These are phyloP conservation scores for Scophthalmus maximus DNA, from an alignment of 2,113 vertebrate species.

Conservation along the genomic window DNA sequence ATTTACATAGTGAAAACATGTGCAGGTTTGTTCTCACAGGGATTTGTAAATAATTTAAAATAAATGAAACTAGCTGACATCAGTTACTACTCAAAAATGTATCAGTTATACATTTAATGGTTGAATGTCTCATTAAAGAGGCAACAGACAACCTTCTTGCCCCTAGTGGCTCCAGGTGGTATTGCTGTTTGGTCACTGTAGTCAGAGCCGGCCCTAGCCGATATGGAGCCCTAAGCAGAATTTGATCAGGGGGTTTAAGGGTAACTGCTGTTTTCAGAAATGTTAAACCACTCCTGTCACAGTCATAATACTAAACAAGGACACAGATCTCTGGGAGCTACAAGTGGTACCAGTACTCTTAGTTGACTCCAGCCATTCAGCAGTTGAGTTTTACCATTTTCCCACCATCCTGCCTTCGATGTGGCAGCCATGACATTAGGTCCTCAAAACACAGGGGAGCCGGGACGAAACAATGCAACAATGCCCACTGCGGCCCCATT, in stretches of 20 bases:
- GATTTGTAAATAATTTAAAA: background rate
- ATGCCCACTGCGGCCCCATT: constrained; percentile 73
- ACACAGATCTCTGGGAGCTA: background rate
- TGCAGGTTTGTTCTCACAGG: background rate
- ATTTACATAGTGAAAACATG: background rate
- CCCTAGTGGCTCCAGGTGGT: too few relatives aligned
- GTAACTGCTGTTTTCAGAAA: too few relatives aligned
- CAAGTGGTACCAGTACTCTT: constrained; percentile 31
- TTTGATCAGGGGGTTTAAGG: too few relatives aligned
- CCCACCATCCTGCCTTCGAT: constrained; percentile 58
- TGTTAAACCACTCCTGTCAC: too few relatives aligned
- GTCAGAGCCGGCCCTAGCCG: too few relatives aligned
- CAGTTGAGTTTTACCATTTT: constrained; percentile 35
- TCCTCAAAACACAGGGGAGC: constrained; percentile 36
- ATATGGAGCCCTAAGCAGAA: too few relatives aligned
- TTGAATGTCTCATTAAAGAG: too few relatives aligned
- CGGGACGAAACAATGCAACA: constrained; percentile 74
- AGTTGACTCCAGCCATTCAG: constrained; percentile 36
- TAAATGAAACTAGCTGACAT: too few relatives aligned
- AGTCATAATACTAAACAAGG: background rate
- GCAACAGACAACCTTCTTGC: too few relatives aligned
- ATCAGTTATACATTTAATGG: too few relatives aligned
- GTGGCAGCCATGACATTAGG: constrained; percentile 36
- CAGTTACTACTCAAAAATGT: too few relatives aligned
- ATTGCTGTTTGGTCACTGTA: too few relatives aligned